Percentiles rank a stretch among this genome's conserved stretches.
These are phyloP conservation scores for Thomomys bottae DNA, from an alignment of 2,113 vertebrate genomes.

Conservation along the genomic window DNA sequence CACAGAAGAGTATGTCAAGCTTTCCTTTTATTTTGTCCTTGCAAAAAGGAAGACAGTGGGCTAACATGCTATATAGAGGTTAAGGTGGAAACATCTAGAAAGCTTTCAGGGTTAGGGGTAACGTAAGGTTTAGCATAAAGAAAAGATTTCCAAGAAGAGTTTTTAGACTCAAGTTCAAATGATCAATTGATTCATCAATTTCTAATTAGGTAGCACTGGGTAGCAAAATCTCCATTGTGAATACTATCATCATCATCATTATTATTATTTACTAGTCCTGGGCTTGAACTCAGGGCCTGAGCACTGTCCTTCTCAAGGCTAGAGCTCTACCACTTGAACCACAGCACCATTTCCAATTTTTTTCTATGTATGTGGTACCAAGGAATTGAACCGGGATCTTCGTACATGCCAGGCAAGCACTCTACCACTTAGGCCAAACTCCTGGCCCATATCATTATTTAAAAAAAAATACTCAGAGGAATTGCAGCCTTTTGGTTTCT, in stretches of 20 bases:
- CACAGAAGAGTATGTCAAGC: neutral
- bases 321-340: too few species aligned
- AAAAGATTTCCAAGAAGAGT: neutral
- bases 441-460: neutral
- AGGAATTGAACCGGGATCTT: too few species aligned
- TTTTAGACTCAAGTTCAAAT: constrained; percentile 5
- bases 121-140: neutral
- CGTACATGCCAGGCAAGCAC: too few species aligned
- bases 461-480: neutral
- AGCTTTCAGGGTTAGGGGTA: neutral
- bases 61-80: neutral
- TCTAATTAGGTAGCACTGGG: neutral
- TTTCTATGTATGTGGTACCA: too few species aligned
- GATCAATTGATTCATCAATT: neutral
- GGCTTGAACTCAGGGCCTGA: too few species aligned
- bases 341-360: too few species aligned
- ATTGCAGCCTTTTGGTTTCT: neutral
- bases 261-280: too few species aligned
- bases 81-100: neutral
- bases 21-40: neutral
- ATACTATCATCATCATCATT: too few species aligned
- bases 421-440: too few species aligned
- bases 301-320: too few species aligned
- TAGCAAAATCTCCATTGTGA: neutral
- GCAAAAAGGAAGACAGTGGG: constrained; percentile 5